phyloP scores from a whole-genome alignment of 2,888 invertebrate species.

The Timandra comae region DNA sequence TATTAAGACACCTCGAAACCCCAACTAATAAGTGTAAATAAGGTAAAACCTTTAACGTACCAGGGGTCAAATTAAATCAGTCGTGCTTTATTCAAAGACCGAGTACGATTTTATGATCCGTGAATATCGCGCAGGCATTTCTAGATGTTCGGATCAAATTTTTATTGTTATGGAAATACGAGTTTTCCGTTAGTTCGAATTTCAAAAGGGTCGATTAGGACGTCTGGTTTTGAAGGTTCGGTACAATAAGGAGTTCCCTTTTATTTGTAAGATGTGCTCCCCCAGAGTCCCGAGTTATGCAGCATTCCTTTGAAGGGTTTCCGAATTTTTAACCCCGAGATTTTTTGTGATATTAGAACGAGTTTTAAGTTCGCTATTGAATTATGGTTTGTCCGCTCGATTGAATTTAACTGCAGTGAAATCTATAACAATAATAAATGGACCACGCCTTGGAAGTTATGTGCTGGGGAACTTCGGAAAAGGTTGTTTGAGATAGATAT shows the following conservation, averaged over 20 bases:
- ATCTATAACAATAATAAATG: slow-evolving; percentile 1
- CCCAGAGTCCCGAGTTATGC: slow-evolving; percentile 39
- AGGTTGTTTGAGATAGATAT: too few relatives aligned
- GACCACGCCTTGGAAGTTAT: not conserved
- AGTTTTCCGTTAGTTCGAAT: slow-evolving; percentile 75
- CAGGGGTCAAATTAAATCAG: slow-evolving; percentile 61
- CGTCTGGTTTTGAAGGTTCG: slow-evolving; percentile 74
- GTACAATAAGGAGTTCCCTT: slow-evolving; percentile 59
- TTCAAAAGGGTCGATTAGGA: slow-evolving; percentile 76
- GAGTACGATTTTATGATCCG: slow-evolving; percentile 74
- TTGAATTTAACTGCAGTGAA: slow-evolving; percentile 40
- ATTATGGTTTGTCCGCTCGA: slow-evolving; percentile 53
- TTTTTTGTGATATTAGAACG: slow-evolving; percentile 45
- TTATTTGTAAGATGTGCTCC: slow-evolving; percentile 64
- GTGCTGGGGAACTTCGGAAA: too few relatives aligned
- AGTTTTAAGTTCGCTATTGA: slow-evolving; percentile 58
- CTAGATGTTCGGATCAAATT: slow-evolving; percentile 75
- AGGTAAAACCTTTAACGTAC: slow-evolving; percentile 31
- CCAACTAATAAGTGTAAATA: slow-evolving; percentile 36
- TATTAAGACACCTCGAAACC: slow-evolving; percentile 43
- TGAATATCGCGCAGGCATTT: slow-evolving; percentile 75
- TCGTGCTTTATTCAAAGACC: slow-evolving; percentile 51
- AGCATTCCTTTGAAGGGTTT: slow-evolving; percentile 51
- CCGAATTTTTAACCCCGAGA: slow-evolving; percentile 45
- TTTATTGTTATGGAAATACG: slow-evolving; percentile 77